phyloP scores from a whole-genome alignment of 2,113 vertebrate species.

The Chloroceryle aenea region DNA sequence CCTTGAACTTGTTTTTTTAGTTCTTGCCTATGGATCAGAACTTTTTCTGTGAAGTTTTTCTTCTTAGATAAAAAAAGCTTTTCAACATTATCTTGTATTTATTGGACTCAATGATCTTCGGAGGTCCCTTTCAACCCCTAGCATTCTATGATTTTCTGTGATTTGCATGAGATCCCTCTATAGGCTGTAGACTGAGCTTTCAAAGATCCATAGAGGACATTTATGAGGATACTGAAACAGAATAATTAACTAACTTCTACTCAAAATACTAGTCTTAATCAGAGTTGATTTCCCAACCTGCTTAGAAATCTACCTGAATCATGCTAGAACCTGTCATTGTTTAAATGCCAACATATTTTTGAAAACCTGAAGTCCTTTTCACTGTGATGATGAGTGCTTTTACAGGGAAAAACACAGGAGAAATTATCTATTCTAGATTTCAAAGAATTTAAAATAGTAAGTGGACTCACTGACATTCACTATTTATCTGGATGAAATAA shows the following conservation, averaged over 20 bases:
- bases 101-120: too few relatives aligned
- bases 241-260: neutral
- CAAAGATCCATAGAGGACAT: neutral
- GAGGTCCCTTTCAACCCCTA: too few relatives aligned
- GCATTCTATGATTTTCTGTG: too few relatives aligned
- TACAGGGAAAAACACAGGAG: neutral
- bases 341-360: neutral
- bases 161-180: neutral
- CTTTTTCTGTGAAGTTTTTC: neutral
- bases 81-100: neutral
- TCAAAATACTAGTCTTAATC: neutral
- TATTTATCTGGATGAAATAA: neutral
- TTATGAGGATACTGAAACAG: neutral
- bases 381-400: neutral
- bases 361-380: neutral
- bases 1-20: neutral
- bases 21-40: neutral
- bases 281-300: neutral
- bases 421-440: neutral
- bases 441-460: neutral
- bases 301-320: neutral
- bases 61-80: neutral
- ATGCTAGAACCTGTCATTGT: neutral
- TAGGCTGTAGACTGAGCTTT: neutral
- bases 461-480: neutral